Percentiles rank a stretch among this genome's conserved stretches.
These are phyloP conservation scores for Drosophila mayaguana DNA, from an alignment of 2,888 invertebrate genomes.

Conservation along the genomic window DNA sequence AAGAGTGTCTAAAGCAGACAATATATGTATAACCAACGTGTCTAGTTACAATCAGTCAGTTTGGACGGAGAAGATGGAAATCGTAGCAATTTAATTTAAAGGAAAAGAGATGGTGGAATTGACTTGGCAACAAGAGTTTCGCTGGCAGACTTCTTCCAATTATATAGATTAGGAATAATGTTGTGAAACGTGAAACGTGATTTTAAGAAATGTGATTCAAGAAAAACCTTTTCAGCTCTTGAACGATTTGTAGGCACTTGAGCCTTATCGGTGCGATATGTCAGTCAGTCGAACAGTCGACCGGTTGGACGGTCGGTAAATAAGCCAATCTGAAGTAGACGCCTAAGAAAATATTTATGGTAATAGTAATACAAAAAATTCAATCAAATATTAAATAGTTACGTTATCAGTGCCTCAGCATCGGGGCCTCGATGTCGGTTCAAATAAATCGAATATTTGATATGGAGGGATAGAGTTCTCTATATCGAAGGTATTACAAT, in stretches of 20 bases:
- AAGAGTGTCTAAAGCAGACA: too few species aligned
- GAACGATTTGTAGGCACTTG: slow-evolving; percentile 17
- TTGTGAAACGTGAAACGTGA: slow-evolving; percentile 27
- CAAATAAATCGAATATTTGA: background rate
- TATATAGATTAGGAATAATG: background rate
- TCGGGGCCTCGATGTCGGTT: slow-evolving; percentile 15
- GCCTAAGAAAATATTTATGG: too few species aligned
- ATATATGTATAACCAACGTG: too few species aligned
- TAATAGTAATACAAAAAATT: slow-evolving; percentile 56
- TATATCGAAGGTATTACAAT: too few species aligned
- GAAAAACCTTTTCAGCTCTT: slow-evolving; percentile 2
- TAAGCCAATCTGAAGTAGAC: slow-evolving; percentile 4
- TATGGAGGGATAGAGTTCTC: too few species aligned
- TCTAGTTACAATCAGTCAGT: too few species aligned
- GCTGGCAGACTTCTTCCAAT: background rate
- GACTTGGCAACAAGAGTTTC: background rate
- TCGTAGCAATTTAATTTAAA: background rate
- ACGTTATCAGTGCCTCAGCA: slow-evolving; percentile 50
- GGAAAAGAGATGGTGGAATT: background rate
- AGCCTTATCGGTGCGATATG: slow-evolving; percentile 30
- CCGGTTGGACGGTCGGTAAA: slow-evolving; percentile 16
- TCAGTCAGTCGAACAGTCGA: background rate
- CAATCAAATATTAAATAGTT: slow-evolving; percentile 46
- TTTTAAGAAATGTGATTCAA: slow-evolving; percentile 21
- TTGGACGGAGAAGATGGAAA: too few species aligned